phyloP scores from a whole-genome alignment of 2,797 vertebrate genomes.

The Poeciliopsis gracilis region DNA sequence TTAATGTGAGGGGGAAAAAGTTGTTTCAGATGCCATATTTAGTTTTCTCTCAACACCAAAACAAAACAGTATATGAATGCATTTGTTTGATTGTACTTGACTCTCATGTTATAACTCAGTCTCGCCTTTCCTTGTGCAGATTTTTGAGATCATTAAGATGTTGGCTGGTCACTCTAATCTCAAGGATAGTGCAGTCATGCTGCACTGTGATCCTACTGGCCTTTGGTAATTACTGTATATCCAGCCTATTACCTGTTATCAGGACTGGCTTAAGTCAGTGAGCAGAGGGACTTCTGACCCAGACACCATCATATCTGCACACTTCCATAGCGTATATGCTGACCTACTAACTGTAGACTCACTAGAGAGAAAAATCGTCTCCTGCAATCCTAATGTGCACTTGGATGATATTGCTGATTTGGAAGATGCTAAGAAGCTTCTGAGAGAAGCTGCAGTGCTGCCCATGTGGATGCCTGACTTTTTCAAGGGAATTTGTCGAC shows the following conservation, averaged over 20 bases:
- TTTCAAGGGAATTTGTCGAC: slow-evolving; percentile 97
- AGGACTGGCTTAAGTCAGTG: slow-evolving; percentile 75
- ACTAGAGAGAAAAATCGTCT: slow-evolving; percentile 96
- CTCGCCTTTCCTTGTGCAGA: slow-evolving; percentile 21
- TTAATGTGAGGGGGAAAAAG: neutral
- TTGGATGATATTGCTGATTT: slow-evolving; percentile 98
- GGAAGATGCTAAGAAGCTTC: slow-evolving; percentile 96
- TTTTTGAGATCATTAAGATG: slow-evolving; percentile 33
- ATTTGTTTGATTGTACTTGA: slow-evolving; percentile 2
- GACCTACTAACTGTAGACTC: slow-evolving; percentile 73
- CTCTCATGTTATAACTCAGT: slow-evolving; percentile 14
- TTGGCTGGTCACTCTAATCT: slow-evolving; percentile 54
- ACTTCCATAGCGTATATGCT: slow-evolving; percentile 39
- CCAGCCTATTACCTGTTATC: slow-evolving; percentile 75
- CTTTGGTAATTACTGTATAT: slow-evolving; percentile 76
- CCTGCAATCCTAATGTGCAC: slow-evolving; percentile 93
- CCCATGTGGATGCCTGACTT: slow-evolving; percentile 99
- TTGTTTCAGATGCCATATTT: neutral
- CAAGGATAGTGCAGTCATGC: slow-evolving; percentile 65
- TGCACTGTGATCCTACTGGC: slow-evolving; percentile 56
- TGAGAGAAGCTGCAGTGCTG: slow-evolving; percentile 96
- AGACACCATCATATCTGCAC: slow-evolving; percentile 59
- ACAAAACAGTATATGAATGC: neutral
- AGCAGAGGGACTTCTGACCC: slow-evolving; percentile 69
- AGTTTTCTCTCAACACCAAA: neutral